These are phyloP conservation scores for Phataginus tricuspis DNA, from an alignment of 2,797 vertebrate species.

Conservation along the genomic window DNA sequence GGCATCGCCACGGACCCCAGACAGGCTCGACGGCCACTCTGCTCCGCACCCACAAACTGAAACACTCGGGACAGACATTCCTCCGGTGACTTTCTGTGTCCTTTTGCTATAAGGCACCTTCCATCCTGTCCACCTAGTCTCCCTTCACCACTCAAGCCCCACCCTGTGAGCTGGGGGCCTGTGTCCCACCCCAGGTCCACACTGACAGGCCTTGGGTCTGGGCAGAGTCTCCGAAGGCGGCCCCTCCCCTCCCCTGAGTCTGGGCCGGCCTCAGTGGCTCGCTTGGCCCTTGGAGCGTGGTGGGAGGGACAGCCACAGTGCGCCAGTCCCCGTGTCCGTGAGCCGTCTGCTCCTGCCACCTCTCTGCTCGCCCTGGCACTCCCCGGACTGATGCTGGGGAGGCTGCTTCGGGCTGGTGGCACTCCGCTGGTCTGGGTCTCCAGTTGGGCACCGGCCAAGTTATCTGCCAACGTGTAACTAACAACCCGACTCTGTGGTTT, in stretches of 20 bases:
- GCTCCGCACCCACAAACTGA: too few species aligned
- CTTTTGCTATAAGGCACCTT: background rate
- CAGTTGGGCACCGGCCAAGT: accelerated
- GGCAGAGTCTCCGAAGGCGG: background rate
- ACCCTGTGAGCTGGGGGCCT: background rate
- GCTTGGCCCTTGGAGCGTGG: too few species aligned
- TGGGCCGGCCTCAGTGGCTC: too few species aligned
- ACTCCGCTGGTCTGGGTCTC: accelerated
- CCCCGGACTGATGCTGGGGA: too few species aligned
- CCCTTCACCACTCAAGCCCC: accelerated
- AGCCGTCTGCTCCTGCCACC: accelerated
- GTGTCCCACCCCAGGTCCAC: background rate
- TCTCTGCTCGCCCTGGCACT: accelerated
- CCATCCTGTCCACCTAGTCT: background rate
- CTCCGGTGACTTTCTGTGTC: background rate
- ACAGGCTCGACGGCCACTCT: accelerated
- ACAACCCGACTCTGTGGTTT: background rate
- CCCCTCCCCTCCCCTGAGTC: too few species aligned
- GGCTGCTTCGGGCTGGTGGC: background rate
- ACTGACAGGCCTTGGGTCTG: accelerated
- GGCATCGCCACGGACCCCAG: accelerated
- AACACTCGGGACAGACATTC: background rate
- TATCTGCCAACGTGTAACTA: too few species aligned
- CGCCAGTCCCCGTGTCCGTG: too few species aligned
- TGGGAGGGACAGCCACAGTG: too few species aligned